phyloP scores from a whole-genome alignment of 1,140 invertebrate species.

The Trissolcus basalis region DNA sequence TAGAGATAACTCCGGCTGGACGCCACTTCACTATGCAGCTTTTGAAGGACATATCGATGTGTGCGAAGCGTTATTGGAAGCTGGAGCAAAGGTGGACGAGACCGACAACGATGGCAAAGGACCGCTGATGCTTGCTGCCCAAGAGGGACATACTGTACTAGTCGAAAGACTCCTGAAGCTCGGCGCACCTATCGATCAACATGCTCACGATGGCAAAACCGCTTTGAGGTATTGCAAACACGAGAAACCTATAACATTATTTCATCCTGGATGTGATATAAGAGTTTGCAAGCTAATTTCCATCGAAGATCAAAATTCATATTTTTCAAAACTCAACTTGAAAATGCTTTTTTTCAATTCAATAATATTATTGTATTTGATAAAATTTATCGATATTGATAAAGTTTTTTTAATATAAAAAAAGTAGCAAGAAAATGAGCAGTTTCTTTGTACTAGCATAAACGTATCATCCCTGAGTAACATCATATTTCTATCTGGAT shows the following conservation, averaged over 20 bases:
- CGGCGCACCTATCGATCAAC: constrained; percentile 89
- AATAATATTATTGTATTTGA: not conserved
- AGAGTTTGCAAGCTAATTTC: too few relatives aligned
- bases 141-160: constrained; percentile 88
- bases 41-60: constrained; percentile 95
- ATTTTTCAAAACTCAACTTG: too few relatives aligned
- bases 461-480: not conserved
- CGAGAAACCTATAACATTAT: not conserved
- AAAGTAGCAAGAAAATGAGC: too few relatives aligned
- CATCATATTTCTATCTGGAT: constrained; percentile 24
- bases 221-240: constrained; percentile 83
- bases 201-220: constrained; percentile 95
- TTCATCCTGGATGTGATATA: too few relatives aligned
- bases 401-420: not conserved
- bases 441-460: too few relatives aligned
- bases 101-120: constrained; percentile 96
- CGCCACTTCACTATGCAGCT: constrained; percentile 93
- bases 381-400: not conserved
- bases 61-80: constrained; percentile 89
- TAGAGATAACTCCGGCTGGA: constrained; percentile 94
- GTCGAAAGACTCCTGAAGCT: constrained; percentile 84
- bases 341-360: not conserved
- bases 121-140: constrained; percentile 90
- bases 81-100: constrained; percentile 93
- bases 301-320: too few relatives aligned